Base-by-base conservation (phyloP, 30 jellyfish, hydroid and myxozoan genomes). In the Sanderia malayensis region DNA sequence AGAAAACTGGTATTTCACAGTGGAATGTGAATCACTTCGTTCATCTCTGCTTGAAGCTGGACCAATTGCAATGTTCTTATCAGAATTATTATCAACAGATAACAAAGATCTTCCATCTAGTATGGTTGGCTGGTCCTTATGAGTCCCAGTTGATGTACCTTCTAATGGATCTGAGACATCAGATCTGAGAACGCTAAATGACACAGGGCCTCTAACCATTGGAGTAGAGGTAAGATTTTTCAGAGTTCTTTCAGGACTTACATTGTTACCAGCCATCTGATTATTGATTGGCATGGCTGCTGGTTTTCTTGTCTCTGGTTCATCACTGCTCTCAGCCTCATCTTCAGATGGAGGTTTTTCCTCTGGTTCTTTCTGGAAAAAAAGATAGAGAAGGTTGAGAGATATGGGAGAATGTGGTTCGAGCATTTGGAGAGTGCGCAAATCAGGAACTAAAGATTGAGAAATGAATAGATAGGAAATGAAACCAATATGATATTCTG, bases 221-320 rank as follows among this genome's bases (percentile, higher is more conserved):
- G 89, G 89, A 8, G 89, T 78, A 0, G 89, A 78, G 37, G 89
- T 65, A 64, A 64, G 58, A 67, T 64, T 67, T 34, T 44, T 53
- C 44, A 24, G 46, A 1, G 44, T 33, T 0, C 31, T n/a, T 23
- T 19, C 44, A 46, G 64, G 89, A 33, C 18, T 59, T 21, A 66
- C 55, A 28, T 78, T 74, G 52, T 78, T 78, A 13, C 74, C 31
- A 4, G 80, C 11, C 21, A 46, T 3, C 18, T 22, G 55, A 31
- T 37, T n/a, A n/a, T n/a, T n/a, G n/a, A n/a, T n/a, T n/a, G 64
- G 3, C 24, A 4, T 24, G 4, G n/a, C 15, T 19, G 33, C 0
- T 24, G 27, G 2, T 22, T 59, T 33, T 28, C 30, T 55, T 2
- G 58, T 46, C 19, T 68, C 73, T 17, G 69, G 21, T 2, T 58